Evolutionary conservation across 1,140 invertebrate genomes (phyloP), one percentile per base, ranked within the genome.

Genomic region (Philaenus spumarius): DNA sequence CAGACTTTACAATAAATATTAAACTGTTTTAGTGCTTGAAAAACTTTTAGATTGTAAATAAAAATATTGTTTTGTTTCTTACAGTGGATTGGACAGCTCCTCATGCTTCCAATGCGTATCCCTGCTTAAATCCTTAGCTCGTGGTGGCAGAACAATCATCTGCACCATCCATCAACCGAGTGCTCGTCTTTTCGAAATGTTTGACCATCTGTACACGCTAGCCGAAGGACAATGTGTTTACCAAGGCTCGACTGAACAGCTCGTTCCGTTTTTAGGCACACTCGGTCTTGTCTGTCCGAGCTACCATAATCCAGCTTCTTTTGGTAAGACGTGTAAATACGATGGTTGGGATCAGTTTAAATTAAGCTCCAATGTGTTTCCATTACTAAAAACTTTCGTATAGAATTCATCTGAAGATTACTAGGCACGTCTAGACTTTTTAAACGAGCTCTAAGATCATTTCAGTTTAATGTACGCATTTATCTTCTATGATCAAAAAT

Each of bases 131-230:
- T 81, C 84, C 55, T 71, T 98, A 45, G 92, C 94, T 0, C 73
- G 82, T 22, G 91, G 93, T 67, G 93, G 91, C 1, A 78, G 93
- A 35, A 96, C 93, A 0, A 86, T 98, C 26, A 85, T 98, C 46
- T 94, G 93, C 66, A 97, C 94, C 2, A 97, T 98, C 64, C 95
- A 98, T 74, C 95, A 98, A 69, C 95, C 95, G 0, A 94, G 89
- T 65, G 94, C 95, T 2, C 79, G 95, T 64, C 78, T 97, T 7
- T 96, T 98, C 68, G 93, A 97, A 72, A 96, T 93, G 83, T 97
- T 98, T 69, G 95, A 98, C 71, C 83, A 90, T 66, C 75, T 97
- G 1, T 97, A 97, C 70, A 86, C 93, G n/a, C 75, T 98, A 3
- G 82, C 90, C 0, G 81, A 83, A 46, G 95, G 95, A 1, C 82